Percentiles rank a stretch among this genome's conserved stretches.
Conservation (phyloP, 1,140 invertebrate species). For the Lucilia cuprina region DNA sequence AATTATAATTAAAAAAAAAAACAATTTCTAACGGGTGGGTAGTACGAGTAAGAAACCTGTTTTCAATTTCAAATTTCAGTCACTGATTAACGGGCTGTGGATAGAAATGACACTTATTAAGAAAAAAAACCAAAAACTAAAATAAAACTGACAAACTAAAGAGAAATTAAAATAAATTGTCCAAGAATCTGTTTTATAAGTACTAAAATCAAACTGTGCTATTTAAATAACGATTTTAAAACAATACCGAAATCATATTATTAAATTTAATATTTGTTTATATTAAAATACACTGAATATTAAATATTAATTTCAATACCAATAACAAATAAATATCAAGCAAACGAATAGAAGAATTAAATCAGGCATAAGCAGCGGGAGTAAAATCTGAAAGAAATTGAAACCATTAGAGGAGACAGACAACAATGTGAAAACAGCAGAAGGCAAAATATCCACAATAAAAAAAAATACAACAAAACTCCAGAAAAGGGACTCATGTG, state of each 20-base stretch:
- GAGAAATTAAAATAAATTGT: constrained; percentile 1
- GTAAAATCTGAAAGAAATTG: background rate
- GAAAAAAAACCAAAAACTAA: background rate
- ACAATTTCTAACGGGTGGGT: background rate
- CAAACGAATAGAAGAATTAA: background rate
- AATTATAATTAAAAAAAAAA: constrained; percentile 19
- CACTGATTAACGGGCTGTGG: background rate
- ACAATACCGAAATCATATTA: background rate
- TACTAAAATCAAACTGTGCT: background rate
- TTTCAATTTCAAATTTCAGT: background rate
- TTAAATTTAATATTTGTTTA: background rate
- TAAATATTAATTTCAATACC: background rate
- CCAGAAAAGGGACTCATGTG: constrained; percentile 7
- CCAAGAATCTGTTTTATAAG: background rate
- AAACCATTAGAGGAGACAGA: constrained; percentile 5
- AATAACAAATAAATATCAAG: background rate
- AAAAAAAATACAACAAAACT: background rate
- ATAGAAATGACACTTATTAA: background rate
- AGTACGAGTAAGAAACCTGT: constrained; percentile 11
- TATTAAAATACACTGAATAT: background rate
- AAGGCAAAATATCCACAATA: background rate
- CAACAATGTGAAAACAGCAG: constrained; percentile 13
- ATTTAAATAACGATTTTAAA: background rate
- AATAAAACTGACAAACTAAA: background rate
- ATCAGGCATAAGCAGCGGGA: constrained; percentile 2